Evolutionary conservation across 2,113 vertebrate species (phyloP).

Genomic region (Procavia capensis): DNA sequence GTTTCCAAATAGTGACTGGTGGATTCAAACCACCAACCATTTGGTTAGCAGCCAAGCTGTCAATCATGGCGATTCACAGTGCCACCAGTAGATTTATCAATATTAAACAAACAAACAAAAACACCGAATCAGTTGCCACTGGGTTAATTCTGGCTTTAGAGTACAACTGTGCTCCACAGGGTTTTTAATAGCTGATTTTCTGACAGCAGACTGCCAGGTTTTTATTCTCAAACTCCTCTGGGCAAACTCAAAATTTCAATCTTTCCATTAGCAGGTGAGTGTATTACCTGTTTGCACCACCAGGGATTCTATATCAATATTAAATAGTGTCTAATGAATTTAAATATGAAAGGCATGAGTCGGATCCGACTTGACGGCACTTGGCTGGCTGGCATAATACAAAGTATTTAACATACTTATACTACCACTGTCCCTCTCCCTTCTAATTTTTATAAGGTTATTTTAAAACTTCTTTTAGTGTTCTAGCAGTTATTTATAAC

Average conservation of each 20-base stretch:
- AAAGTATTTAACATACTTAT: neutral
- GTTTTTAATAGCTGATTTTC: neutral
- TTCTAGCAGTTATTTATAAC: neutral
- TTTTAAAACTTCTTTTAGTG: neutral
- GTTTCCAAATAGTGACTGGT: too few species aligned
- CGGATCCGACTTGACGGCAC: too few species aligned
- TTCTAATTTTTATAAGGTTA: neutral
- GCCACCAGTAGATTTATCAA: neutral
- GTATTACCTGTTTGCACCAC: neutral
- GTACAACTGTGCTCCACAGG: neutral
- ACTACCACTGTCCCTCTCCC: neutral
- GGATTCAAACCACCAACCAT: too few species aligned
- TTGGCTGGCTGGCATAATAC: too few species aligned
- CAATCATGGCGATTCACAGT: too few species aligned
- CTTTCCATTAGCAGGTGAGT: neutral
- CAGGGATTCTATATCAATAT: neutral
- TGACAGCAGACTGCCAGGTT: neutral
- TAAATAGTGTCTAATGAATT: neutral
- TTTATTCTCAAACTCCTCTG: neutral
- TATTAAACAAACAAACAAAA: neutral
- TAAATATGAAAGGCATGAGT: neutral
- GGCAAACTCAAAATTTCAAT: neutral
- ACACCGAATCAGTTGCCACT: neutral
- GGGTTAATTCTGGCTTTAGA: neutral
- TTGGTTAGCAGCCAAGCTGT: too few species aligned